phyloP scores from a whole-genome alignment of 1,140 invertebrate species.

The Ceratosolen fusciceps region DNA sequence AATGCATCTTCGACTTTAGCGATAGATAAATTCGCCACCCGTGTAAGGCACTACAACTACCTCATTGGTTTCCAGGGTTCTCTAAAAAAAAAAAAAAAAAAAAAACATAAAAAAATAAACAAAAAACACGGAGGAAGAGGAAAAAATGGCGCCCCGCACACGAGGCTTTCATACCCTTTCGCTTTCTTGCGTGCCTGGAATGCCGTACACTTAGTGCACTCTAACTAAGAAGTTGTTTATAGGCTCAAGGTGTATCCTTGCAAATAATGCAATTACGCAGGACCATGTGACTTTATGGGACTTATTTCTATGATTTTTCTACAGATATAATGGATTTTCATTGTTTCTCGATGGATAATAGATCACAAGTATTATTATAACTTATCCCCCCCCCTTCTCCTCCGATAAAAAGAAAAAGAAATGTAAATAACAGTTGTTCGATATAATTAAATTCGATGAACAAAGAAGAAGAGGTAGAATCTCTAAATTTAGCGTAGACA shows the following conservation, averaged over 20 bases:
- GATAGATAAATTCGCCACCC: constrained; percentile 15
- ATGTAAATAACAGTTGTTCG: too few species aligned
- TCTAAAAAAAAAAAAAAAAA: not conserved
- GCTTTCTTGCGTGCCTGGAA: not conserved
- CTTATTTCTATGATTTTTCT: not conserved
- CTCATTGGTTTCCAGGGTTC: not conserved
- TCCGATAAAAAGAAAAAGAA: too few species aligned
- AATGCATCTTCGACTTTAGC: not conserved
- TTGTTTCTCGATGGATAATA: too few species aligned
- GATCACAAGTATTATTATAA: too few species aligned
- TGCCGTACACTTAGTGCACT: not conserved
- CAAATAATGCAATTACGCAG: not conserved
- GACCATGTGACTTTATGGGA: not conserved
- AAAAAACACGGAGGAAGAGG: too few species aligned
- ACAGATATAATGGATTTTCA: not conserved
- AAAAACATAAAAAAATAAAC: too few species aligned
- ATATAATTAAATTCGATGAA: too few species aligned
- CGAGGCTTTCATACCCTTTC: not conserved
- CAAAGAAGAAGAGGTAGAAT: too few species aligned
- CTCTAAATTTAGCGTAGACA: not conserved
- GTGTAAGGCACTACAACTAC: constrained; percentile 32
- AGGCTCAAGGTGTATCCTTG: not conserved
- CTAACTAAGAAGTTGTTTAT: not conserved
- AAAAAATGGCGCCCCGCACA: not conserved
- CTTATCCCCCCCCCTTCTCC: too few species aligned